Base-by-base conservation (phyloP, 2,113 vertebrate species). In the Lipotes vexillifer region DNA sequence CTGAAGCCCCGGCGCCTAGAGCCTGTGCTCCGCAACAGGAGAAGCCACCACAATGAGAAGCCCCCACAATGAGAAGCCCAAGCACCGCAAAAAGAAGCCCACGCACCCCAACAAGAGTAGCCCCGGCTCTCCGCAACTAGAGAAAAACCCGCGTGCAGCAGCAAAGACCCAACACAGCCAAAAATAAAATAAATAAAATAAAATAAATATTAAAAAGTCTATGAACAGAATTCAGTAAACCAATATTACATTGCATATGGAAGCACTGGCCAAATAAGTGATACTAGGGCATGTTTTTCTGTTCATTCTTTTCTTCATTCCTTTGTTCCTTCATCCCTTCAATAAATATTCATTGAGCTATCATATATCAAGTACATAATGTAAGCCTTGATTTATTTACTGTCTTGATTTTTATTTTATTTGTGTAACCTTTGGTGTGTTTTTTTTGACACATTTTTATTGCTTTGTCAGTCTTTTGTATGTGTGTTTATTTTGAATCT, bases 381-480 rank as follows among this genome's bases (percentile, higher is more conserved):
- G 5, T 65, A 71, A 81, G n/a, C 65, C 6, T 69, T 66, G 27
- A 59, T 41, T 57, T 83, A 71, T 93, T 88, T 86, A 81, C 90
- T 92, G 71, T 63, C 87, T 92, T 93, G 52, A 85, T 84, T 93
- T 93, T 90, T 59, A 44, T 83, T 95, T 95, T 57, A 77, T 71
- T 86, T 93, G 66, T 92, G 8, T 88, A 44, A 72, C 74, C 90
- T 88, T 65, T 65, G 20, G 5, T 88, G 11, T 88, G 27, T 80
- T 87, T 97, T 92, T 29, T 92, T 93, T 27, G 96, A 90, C 57
- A 29, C 68, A 92, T 86, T 96, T 91, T 97, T 77, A 81, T 77
- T 90, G 46, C 8, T 21, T 72, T 96, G 65, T 78, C 14, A 31
- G 55, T 66, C 8, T 89, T 41, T 44, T 87, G 25, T 41, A 6